Evolutionary conservation across 2,113 vertebrate genomes (phyloP).

Genomic region (Macrotis lagotis): DNA sequence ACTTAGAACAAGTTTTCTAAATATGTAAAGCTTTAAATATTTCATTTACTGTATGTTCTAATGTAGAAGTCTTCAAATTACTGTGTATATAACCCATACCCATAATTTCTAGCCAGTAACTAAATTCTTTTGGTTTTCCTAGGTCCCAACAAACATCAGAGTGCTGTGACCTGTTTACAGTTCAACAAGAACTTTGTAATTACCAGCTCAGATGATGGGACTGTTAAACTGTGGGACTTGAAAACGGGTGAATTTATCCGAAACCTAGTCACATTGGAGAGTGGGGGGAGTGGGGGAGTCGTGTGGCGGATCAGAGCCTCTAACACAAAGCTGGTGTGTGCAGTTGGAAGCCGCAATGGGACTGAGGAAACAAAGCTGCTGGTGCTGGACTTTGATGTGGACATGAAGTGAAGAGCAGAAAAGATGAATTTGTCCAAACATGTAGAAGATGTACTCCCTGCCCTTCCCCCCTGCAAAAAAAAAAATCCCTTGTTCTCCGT

Average conservation of each 20-base stretch:
- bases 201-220: constrained; percentile 99
- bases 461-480: constrained; percentile 75
- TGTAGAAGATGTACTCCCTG: constrained; percentile 83
- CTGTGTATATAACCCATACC: background rate
- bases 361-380: constrained; percentile 99
- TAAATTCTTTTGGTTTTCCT: constrained; percentile 71
- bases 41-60: constrained; percentile 33
- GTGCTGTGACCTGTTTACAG: constrained; percentile 99
- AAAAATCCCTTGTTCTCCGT: constrained; percentile 87
- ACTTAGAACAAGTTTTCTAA: constrained; percentile 42
- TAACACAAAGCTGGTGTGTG: constrained; percentile 99
- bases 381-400: constrained; percentile 99
- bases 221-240: constrained; percentile 99
- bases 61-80: constrained; percentile 32
- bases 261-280: constrained; percentile 99
- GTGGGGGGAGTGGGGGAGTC: constrained; percentile 97
- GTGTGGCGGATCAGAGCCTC: constrained; percentile 99
- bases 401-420: constrained; percentile 95
- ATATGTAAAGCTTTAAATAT: constrained; percentile 41
- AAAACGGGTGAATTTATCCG: constrained; percentile 99
- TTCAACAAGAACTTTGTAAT: constrained; percentile 99
- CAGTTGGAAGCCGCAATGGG: constrained; percentile 98
- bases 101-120: constrained; percentile 62
- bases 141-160: constrained; percentile 99
- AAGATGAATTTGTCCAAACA: constrained; percentile 83